Base-by-base conservation (phyloP, 2,888 invertebrate species). In the Limnephilus rhombicus region DNA sequence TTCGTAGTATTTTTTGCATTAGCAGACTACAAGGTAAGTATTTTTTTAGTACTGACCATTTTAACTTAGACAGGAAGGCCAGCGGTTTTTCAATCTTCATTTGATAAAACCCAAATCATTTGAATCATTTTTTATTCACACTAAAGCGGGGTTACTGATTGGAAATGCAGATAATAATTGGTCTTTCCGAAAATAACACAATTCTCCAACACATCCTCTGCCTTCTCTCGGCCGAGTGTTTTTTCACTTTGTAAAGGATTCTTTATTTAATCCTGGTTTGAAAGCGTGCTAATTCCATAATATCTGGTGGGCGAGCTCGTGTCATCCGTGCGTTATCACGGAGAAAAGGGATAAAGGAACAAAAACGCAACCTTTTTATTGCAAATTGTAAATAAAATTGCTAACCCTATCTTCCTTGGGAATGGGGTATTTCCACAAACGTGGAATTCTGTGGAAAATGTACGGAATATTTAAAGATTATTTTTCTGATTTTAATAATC, bases 261-360 rank as follows among this genome's bases (percentile, higher is more conserved):
- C 83, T 83, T 83, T 83, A 83, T 83, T 83, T 83, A 37, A 83
- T 37, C 83, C 9, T 24, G 37, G 24, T 37, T 24, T 83, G 83
- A 83, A 83, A 83, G 24, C 34, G 24, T 24, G 34, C 83, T 83
- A 83, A 83, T 83, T 83, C 34, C 37, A 12, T 83, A 83, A 83
- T 37, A 83, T 37, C 83, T 24, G 83, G 83, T 15, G 83, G 83
- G 9, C 37, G 37, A 83, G 68, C 68, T 83, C 83, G 34, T 24
- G 34, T 24, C 83, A 41, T 13, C 15, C 83, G 83, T 18, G 83
- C 83, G 31, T 83, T 37, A 37, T 18, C 34, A 18, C 68, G 9
- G 68, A 9, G 24, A 68, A 68, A 68, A 68, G 24, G 68, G 68
- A 68, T 68, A n/a, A 68, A 68, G 68, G 68, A n/a, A 68, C n/a